Evolutionary conservation across 2,113 vertebrate species (phyloP), one percentile per base, ranked within the genome.

Genomic region (Ochotona curzoniae): DNA sequence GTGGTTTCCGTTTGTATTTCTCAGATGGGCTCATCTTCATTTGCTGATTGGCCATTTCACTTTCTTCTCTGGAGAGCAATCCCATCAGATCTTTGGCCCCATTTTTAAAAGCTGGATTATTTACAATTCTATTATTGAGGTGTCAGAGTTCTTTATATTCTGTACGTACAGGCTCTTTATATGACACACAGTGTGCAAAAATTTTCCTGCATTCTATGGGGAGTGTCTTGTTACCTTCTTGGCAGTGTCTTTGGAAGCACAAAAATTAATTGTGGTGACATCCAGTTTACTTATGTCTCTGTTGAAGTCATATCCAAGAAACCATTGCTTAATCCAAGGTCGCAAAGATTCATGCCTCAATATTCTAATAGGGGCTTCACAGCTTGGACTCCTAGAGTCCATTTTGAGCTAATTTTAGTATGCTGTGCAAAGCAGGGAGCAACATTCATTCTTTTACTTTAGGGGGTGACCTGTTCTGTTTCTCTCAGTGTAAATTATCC

Each of bases 261-360:
- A 57, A 57, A 57, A 57, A 38, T 89, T 14, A 85, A 85, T 80
- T 75, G 90, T 91, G 20, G 13, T 51, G 13, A 64, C 54, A 8
- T 60, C 44, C 10, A 47, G 47, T 44, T 86, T 73, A 32, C 51
- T 84, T 76, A 70, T 93, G n/a, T 91, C 32, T 87, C 28, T 70
- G 9, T 66, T 80, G n/a, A 9, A 80, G 17, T 93, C 67, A 75
- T 70, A 74, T 28, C 38, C 82, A 82, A 85, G 75, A 89, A 82
- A 61, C 7, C 12, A 70, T 70, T 49, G 17, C 63, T 83, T 75
- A 60, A 83, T 32, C 11, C 26, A 51, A 70, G 30, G 32, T 93
- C 35, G 49, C 35, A 25, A 78, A 79, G 73, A 84, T 83, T 44
- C 54, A 61, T 57, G 54, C 54, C 54, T 17, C 17, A 28, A 26